These are phyloP conservation scores for Stictonetta naevosa DNA, from an alignment of 2,113 vertebrate genomes.

Conservation along the genomic window DNA sequence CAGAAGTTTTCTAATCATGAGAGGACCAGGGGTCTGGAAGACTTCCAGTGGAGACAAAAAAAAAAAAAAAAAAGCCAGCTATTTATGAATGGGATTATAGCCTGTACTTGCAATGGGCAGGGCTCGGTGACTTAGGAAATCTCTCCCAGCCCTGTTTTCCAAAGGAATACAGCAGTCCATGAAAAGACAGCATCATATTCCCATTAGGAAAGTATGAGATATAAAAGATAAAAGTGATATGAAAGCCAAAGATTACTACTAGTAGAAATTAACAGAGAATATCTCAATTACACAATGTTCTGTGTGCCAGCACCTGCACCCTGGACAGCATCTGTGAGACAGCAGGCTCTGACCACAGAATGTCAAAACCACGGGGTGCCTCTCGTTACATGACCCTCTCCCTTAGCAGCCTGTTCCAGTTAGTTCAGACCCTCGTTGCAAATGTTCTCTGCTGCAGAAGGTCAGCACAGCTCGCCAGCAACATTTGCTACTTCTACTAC, in stretches of 20 bases:
- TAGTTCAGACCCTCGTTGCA: neutral
- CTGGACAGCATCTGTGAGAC: neutral
- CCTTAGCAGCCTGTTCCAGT: neutral
- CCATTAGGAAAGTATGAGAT: neutral
- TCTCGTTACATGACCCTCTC: neutral
- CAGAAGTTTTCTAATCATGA: neutral
- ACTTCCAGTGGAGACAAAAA: neutral
- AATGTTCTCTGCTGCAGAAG: neutral
- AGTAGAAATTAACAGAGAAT: neutral
- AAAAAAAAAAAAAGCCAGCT: neutral
- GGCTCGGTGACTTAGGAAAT: neutral
- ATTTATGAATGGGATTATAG: neutral
- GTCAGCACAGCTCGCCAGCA: neutral
- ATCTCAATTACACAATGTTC: neutral
- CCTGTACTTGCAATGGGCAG: neutral
- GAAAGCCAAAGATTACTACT: neutral
- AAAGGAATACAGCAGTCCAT: neutral
- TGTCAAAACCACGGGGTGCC: neutral
- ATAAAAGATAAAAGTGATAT: neutral
- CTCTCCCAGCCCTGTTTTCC: neutral
- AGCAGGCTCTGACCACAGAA: neutral
- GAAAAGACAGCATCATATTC: neutral
- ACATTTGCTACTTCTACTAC: neutral
- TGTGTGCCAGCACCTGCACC: neutral
- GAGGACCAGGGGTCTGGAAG: neutral